A percentile compares a stretch with the other conserved stretches of the same genome.
Evolutionary conservation across 2,888 invertebrate species (phyloP).

Genomic region (Deilephila elpenor): DNA sequence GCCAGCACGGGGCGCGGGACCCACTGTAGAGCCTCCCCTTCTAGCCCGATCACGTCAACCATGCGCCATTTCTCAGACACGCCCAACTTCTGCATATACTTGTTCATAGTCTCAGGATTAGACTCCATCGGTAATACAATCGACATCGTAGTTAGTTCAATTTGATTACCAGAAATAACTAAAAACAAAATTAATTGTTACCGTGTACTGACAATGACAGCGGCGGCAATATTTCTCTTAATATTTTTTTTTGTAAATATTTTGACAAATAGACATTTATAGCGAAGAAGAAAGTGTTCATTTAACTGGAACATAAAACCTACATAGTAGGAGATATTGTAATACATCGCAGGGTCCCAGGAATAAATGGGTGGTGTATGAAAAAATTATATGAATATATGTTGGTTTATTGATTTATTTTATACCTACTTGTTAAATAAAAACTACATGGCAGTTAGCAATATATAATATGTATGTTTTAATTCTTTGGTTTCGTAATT

Average conservation of each 20-base stretch:
- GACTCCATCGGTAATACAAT: constrained; percentile 79
- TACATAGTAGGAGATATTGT: too few species aligned
- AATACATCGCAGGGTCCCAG: too few species aligned
- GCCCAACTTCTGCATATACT: constrained; percentile 91
- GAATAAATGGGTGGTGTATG: too few species aligned
- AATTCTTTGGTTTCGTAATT: too few species aligned
- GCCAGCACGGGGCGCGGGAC: constrained; percentile 94
- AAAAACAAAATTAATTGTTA: neutral
- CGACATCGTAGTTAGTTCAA: constrained; percentile 52
- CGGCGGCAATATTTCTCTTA: neutral
- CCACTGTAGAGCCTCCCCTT: constrained; percentile 91
- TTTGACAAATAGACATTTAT: neutral
- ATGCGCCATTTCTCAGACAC: constrained; percentile 92
- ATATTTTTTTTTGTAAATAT: neutral
- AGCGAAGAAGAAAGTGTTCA: too few species aligned
- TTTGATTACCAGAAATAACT: neutral
- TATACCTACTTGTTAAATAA: too few species aligned
- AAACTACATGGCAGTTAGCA: too few species aligned
- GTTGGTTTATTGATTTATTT: too few species aligned
- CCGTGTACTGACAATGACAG: neutral
- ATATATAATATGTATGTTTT: too few species aligned
- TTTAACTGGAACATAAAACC: too few species aligned
- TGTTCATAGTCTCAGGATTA: constrained; percentile 86
- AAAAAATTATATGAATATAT: too few species aligned
- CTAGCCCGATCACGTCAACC: constrained; percentile 96